Evolutionary conservation across 2,888 invertebrate genomes (phyloP), one percentile per base, ranked within the genome.

Genomic region (Tipula helvola): DNA sequence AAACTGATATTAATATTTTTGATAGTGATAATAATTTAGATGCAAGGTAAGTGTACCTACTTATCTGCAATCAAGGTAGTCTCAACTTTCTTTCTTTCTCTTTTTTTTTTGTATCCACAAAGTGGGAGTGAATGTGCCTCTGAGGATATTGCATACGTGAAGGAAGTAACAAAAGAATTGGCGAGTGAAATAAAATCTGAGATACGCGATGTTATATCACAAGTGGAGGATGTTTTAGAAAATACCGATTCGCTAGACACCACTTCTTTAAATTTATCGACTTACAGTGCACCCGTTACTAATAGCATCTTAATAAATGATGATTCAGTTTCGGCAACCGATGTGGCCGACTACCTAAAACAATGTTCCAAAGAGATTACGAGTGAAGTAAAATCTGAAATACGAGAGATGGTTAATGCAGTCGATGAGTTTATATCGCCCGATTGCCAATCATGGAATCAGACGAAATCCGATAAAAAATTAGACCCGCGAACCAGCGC

Each of bases 161-260:
- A 95, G 89, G 96, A 95, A 91, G 94, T 95, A 90, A 96, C 96
- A 4, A 95, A 94, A 91, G 96, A 96, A 91, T 92, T 96, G 88
- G 96, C 96, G 0, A 96, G 95, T 10, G 96, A 96, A 91, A 95
- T 96, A 28, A 96, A 96, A 90, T 96, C 96, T 1, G 96, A 96
- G 92, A 95, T 96, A 71, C 93, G 96, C 5, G 96, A 95, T 90
- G 96, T 96, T 0, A 96, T 96, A 88, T 95, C 95, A 1, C 95
- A 94, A 90, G 96, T 96, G 0, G 96, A 96, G 88, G 96, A 96
- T 89, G 96, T 95, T 86, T 91, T 96, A 44, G 95, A 95, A 88
- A 95, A 95, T 90, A 94, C 94, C 0, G 95, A 95, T 89, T 91
- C 92, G 0, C 90, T 93, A 5, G 94, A 95, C 88, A 92, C 93